Percentiles rank a stretch among this genome's conserved stretches.
Evolutionary conservation across 2,888 invertebrate species (phyloP).

Genomic region (Graphium colonna): DNA sequence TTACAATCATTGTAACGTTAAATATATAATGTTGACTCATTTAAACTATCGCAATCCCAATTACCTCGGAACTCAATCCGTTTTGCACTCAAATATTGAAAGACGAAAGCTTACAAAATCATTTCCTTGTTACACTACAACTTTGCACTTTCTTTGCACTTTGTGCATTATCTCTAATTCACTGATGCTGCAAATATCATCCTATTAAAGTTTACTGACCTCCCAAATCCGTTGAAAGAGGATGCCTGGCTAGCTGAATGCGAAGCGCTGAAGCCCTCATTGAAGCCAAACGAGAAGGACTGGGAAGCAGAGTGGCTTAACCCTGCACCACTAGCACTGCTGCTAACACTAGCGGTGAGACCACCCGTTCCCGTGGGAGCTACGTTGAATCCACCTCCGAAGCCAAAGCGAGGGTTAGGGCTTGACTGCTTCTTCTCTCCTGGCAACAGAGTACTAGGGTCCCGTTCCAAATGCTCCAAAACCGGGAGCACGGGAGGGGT

Average conservation of each 20-base stretch:
- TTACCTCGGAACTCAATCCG: no score
- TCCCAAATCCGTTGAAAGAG: constrained; percentile 70
- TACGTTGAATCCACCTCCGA: constrained; percentile 65
- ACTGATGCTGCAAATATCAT: no score
- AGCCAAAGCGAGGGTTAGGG: constrained; percentile 58
- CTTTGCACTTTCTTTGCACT: no score
- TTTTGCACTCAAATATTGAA: no score
- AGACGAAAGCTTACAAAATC: no score
- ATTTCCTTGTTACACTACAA: no score
- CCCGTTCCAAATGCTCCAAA: constrained; percentile 72
- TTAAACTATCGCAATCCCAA: no score
- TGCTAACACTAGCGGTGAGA: constrained; percentile 64
- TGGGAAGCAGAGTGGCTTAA: constrained; percentile 71
- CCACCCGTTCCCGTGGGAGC: constrained; percentile 64
- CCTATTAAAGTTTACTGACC: constrained; percentile 52
- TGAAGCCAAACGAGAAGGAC: constrained; percentile 72
- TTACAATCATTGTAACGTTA: no score
- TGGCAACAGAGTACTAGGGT: constrained; percentile 69
- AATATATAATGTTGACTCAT: no score
- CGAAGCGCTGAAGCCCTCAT: constrained; percentile 71
- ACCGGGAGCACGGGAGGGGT: constrained; percentile 74
- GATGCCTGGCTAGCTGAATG: constrained; percentile 73
- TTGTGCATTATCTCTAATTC: no score
- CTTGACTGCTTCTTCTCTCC: constrained; percentile 40
- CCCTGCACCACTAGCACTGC: constrained; percentile 62